These are phyloP conservation scores for Lerema accius DNA, from an alignment of 1,140 invertebrate genomes.

Conservation along the genomic window DNA sequence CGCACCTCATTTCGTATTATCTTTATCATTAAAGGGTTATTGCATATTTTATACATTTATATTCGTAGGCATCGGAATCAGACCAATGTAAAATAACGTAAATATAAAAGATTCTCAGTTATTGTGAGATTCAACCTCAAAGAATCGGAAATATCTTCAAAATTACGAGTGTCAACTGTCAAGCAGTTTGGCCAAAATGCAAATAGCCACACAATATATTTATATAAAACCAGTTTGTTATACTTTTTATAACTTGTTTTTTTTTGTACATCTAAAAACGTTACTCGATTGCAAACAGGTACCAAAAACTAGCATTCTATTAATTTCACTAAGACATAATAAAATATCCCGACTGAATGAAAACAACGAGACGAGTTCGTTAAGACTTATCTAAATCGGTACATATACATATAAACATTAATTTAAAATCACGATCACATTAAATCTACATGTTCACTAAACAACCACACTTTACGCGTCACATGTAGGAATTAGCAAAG, in stretches of 20 bases:
- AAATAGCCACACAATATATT: no score
- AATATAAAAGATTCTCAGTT: neutral
- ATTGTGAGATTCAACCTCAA: neutral
- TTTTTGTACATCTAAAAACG: no score
- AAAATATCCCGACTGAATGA: neutral
- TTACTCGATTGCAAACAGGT: no score
- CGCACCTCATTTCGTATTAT: slow-evolving; percentile 18
- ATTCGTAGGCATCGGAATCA: neutral
- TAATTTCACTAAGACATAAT: neutral
- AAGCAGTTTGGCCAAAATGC: no score
- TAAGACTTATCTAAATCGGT: slow-evolving; percentile 1
- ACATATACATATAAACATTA: slow-evolving; percentile 1
- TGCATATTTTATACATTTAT: neutral
- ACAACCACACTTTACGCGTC: neutral
- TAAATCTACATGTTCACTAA: slow-evolving; percentile 31
- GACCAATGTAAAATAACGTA: neutral
- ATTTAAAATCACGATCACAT: slow-evolving; percentile 24
- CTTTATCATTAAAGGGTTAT: neutral
- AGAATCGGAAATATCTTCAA: neutral
- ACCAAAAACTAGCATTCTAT: neutral
- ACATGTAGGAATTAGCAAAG: no score
- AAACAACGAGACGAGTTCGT: slow-evolving; percentile 2
- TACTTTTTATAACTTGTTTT: no score
- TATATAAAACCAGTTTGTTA: no score
- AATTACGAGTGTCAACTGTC: no score